phyloP scores from a whole-genome alignment of 1,140 invertebrate genomes.

The Lordiphosa mommai region DNA sequence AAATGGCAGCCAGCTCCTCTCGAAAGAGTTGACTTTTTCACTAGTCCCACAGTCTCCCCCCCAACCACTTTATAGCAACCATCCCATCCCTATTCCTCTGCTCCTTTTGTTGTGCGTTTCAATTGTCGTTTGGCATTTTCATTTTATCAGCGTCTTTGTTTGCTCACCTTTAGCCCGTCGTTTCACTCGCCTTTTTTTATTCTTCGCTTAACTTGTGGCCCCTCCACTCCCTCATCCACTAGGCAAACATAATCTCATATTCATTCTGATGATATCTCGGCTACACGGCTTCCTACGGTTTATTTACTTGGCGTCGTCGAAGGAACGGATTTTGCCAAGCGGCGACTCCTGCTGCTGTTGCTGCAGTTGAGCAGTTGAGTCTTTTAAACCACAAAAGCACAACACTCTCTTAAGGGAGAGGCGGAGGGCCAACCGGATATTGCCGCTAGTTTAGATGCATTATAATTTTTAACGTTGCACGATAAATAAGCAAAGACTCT shows the following conservation, averaged over 20 bases:
- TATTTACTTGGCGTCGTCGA: constrained; percentile 48
- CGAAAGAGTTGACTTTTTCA: constrained; percentile 61
- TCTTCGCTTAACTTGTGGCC: constrained; percentile 7
- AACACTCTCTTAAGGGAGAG: constrained; percentile 36
- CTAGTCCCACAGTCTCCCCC: constrained; percentile 23
- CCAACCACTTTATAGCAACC: neutral
- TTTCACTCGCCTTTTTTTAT: constrained; percentile 1
- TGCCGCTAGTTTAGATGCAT: constrained; percentile 40
- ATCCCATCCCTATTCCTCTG: neutral
- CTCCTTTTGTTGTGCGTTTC: constrained; percentile 67
- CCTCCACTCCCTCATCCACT: constrained; percentile 3
- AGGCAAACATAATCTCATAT: constrained; percentile 71
- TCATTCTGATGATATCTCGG: constrained; percentile 68
- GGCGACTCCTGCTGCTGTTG: constrained; percentile 15
- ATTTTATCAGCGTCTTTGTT: constrained; percentile 73
- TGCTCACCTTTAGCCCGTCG: constrained; percentile 49
- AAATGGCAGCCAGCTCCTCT: constrained; percentile 64
- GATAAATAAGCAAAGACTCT: constrained; percentile 12
- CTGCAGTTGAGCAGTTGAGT: constrained; percentile 72
- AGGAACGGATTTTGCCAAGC: constrained; percentile 23
- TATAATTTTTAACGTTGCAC: constrained; percentile 33
- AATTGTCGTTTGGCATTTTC: constrained; percentile 75
- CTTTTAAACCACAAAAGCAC: constrained; percentile 58
- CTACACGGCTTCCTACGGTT: constrained; percentile 36
- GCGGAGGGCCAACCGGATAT: constrained; percentile 9